Evolutionary conservation across 2,113 vertebrate genomes (phyloP).

Genomic region (Xenotilapia leptura): DNA sequence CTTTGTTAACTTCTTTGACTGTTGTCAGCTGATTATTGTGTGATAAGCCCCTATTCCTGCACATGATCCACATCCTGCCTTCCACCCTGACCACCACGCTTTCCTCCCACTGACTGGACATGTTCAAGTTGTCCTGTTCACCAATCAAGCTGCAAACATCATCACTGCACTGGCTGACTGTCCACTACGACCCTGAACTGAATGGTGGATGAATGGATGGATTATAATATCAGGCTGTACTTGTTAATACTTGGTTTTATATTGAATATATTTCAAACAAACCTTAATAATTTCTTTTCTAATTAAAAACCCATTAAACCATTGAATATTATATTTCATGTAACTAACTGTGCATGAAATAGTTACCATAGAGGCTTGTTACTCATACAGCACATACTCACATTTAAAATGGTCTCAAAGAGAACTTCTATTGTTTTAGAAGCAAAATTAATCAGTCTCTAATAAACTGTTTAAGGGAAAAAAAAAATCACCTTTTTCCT

Average conservation of each 20-base stretch:
- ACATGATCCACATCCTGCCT: not conserved
- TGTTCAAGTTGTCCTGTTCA: not conserved
- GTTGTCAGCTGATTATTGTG: not conserved
- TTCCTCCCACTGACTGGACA: not conserved
- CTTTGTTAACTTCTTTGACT: not conserved
- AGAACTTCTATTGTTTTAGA: not conserved
- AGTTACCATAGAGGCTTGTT: not conserved
- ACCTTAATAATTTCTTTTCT: not conserved
- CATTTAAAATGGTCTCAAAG: not conserved
- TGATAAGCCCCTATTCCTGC: not conserved
- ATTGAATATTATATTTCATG: not conserved
- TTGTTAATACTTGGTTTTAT: not conserved
- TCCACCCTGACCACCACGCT: not conserved
- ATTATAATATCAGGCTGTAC: not conserved
- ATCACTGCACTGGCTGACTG: not conserved
- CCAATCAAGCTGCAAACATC: not conserved
- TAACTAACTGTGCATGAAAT: not conserved
- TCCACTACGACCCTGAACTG: not conserved
- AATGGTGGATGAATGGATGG: not conserved
- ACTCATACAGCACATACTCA: not conserved
- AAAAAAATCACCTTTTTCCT: not conserved
- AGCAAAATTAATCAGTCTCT: not conserved
- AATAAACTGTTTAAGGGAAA: fast-evolving
- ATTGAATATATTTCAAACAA: not conserved
- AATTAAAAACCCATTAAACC: not conserved